Percentiles rank a stretch among this genome's conserved stretches.
Conservation (phyloP, 2,797 vertebrate species). For the Hippopotamyrus pictus region DNA sequence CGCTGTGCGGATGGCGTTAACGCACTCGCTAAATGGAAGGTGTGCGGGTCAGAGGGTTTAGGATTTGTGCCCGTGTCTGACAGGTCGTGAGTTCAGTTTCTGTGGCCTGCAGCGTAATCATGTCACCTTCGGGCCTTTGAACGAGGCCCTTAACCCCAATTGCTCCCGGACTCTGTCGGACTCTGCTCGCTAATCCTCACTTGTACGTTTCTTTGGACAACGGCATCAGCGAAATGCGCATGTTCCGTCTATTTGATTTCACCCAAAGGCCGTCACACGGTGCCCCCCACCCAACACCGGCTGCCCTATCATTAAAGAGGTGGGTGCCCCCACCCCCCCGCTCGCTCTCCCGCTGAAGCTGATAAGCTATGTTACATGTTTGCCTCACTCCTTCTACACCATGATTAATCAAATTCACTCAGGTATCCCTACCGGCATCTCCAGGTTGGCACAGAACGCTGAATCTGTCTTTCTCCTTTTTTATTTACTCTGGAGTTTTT, state of each 20-base stretch:
- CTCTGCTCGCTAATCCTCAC: not conserved
- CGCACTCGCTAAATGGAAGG: not conserved
- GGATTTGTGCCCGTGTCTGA: not conserved
- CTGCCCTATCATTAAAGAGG: not conserved
- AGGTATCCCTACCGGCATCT: slow-evolving; percentile 13
- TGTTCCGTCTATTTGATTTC: not conserved
- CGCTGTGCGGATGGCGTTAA: not conserved
- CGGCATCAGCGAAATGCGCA: not conserved
- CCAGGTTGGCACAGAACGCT: not conserved
- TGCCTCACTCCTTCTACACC: not conserved
- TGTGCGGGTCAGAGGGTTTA: not conserved
- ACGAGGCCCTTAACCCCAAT: not conserved
- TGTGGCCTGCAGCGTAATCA: not conserved
- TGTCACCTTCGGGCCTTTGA: not conserved
- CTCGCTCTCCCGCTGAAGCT: not conserved
- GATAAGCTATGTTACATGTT: slow-evolving; percentile 9
- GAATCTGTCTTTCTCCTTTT: not conserved
- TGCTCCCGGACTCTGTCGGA: not conserved
- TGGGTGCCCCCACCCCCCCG: not conserved
- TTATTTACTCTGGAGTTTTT: not conserved
- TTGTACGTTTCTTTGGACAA: not conserved
- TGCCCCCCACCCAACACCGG: slow-evolving; percentile 41
- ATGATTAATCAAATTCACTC: slow-evolving; percentile 14
- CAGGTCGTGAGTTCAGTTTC: not conserved
- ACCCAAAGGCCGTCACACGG: not conserved